A percentile compares a stretch with the other conserved stretches of the same genome.
Evolutionary conservation across 2,113 vertebrate genomes (phyloP).

Genomic region (Bothrops jararaca): DNA sequence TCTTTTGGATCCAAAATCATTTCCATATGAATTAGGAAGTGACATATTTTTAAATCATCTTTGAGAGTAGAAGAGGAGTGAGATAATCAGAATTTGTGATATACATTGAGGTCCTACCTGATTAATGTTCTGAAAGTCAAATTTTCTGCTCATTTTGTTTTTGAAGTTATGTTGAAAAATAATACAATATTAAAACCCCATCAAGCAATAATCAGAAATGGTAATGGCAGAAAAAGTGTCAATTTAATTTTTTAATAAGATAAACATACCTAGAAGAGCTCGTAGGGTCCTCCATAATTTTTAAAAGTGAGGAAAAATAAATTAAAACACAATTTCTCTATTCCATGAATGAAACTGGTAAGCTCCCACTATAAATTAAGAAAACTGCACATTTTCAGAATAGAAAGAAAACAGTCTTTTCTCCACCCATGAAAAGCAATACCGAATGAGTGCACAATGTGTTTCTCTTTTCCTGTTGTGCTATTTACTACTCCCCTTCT

Average conservation of each 20-base stretch:
- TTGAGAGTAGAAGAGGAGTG: neutral
- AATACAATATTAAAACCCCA: neutral
- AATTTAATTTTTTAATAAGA: neutral
- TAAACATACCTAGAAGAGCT: neutral
- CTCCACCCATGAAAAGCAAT: neutral
- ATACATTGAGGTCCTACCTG: neutral
- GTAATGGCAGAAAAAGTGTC: neutral
- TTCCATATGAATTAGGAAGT: neutral
- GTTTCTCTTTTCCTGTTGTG: neutral
- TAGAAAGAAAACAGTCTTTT: neutral
- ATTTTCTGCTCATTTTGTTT: neutral
- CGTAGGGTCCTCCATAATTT: neutral
- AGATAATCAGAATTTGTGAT: neutral
- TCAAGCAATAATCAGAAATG: neutral
- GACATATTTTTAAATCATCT: neutral
- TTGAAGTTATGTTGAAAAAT: neutral
- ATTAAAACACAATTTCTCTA: neutral
- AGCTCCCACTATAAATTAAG: neutral
- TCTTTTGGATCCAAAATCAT: neutral
- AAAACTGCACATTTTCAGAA: neutral
- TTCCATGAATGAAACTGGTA: neutral
- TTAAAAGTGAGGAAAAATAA: neutral
- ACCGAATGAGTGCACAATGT: neutral
- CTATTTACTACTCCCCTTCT: neutral
- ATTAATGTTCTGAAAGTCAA: neutral